Evolutionary conservation across 1,140 invertebrate genomes (phyloP).

Genomic region (Drosophila grimshawi): DNA sequence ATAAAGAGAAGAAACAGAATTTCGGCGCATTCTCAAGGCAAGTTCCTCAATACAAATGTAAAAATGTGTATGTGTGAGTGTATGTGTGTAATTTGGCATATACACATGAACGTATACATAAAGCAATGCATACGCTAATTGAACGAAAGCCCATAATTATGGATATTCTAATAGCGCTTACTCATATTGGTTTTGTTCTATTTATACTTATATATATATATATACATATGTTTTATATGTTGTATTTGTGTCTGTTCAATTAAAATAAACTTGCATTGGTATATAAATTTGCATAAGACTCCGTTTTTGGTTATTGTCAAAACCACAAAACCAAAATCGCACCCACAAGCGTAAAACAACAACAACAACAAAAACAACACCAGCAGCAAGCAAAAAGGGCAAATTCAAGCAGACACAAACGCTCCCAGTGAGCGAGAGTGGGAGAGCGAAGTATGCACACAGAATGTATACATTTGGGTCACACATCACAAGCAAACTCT

Average conservation of each 20-base stretch:
- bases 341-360: conserved; percentile 38
- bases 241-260: too few relatives aligned
- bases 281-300: neutral
- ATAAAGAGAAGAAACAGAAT: neutral
- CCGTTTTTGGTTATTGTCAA: conserved; percentile 13
- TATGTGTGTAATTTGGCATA: too few relatives aligned
- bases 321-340: conserved; percentile 44
- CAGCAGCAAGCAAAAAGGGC: conserved; percentile 22
- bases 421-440: neutral
- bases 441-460: neutral
- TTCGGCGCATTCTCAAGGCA: neutral
- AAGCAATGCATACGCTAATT: too few relatives aligned
- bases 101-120: too few relatives aligned
- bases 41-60: neutral
- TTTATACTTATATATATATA: too few relatives aligned
- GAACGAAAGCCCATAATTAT: neutral
- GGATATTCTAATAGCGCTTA: neutral
- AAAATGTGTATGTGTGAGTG: too few relatives aligned
- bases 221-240: too few relatives aligned
- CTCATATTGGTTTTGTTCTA: neutral
- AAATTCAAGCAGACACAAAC: conserved; percentile 7
- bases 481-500: neutral
- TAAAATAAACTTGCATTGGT: too few relatives aligned
- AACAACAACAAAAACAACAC: neutral
- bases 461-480: too few relatives aligned